These are phyloP conservation scores for Cephus pygmeus DNA, from an alignment of 2,888 invertebrate species.

Conservation along the genomic window DNA sequence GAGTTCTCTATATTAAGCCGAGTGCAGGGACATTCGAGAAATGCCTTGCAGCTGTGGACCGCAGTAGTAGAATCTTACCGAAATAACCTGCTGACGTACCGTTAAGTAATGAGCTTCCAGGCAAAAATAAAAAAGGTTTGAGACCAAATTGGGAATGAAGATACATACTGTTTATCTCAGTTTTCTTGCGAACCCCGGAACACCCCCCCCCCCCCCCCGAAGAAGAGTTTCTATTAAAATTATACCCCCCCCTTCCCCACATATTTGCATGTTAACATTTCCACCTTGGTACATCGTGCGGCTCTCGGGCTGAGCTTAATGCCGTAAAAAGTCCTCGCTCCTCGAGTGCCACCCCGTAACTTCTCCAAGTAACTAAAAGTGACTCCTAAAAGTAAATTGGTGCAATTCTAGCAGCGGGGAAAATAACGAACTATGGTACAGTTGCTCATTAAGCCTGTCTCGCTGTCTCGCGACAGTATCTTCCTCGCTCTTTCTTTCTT, in stretches of 20 bases:
- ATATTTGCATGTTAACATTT: constrained; percentile 9
- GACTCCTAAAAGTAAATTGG: constrained; percentile 12
- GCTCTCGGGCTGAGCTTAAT: not conserved
- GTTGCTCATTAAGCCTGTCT: constrained; percentile 5
- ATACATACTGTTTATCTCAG: not conserved
- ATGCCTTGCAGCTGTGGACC: not conserved
- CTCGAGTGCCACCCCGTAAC: constrained; percentile 1
- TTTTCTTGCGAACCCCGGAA: not conserved
- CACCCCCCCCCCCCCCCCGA: not conserved
- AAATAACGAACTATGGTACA: not conserved
- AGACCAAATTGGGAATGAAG: not conserved
- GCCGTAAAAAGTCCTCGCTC: not conserved
- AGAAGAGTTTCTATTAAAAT: constrained; percentile 1
- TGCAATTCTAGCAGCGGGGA: not conserved
- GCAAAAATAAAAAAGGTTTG: not conserved
- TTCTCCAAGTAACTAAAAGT: constrained; percentile 8
- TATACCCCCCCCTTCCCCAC: not conserved
- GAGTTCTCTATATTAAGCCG: not conserved
- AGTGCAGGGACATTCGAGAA: not conserved
- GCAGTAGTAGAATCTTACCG: constrained; percentile 19
- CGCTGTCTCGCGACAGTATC: constrained; percentile 12
- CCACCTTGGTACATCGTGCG: not conserved
- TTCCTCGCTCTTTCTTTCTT: not conserved
- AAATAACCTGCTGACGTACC: constrained; percentile 51
- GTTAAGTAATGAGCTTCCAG: constrained; percentile 26